A percentile compares a stretch with the other conserved stretches of the same genome.
Conservation (phyloP, 2,888 invertebrate species). For the Osedax fenrisi region DNA sequence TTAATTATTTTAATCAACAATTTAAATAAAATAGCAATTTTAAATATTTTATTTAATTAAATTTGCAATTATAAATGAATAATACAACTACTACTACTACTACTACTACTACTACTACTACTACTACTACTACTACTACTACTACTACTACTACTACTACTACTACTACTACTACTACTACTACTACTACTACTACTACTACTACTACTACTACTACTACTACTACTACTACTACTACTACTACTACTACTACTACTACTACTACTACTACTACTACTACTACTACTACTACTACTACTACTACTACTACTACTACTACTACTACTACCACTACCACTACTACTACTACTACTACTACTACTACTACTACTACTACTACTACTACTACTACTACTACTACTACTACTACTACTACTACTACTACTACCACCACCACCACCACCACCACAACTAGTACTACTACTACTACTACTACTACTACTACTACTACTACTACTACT, state of each 20-base stretch:
- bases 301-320: too few species aligned
- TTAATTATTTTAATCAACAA: too few species aligned
- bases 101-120: neutral
- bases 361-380: neutral
- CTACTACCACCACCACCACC: neutral
- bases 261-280: too few species aligned
- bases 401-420: neutral
- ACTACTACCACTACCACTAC: neutral
- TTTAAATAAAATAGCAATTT: too few species aligned
- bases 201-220: too few species aligned
- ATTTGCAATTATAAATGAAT: too few species aligned
- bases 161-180: neutral
- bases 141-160: neutral
- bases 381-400: neutral
- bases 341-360: neutral
- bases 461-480: neutral
- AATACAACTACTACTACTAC: neutral
- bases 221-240: too few species aligned
- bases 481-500: neutral
- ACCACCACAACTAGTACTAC: neutral
- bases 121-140: neutral
- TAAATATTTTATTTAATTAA: too few species aligned
- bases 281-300: too few species aligned
- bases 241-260: too few species aligned
- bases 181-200: too few species aligned